Base-by-base conservation (phyloP, 2,888 invertebrate species). In the Tanytarsus gracilentus region DNA sequence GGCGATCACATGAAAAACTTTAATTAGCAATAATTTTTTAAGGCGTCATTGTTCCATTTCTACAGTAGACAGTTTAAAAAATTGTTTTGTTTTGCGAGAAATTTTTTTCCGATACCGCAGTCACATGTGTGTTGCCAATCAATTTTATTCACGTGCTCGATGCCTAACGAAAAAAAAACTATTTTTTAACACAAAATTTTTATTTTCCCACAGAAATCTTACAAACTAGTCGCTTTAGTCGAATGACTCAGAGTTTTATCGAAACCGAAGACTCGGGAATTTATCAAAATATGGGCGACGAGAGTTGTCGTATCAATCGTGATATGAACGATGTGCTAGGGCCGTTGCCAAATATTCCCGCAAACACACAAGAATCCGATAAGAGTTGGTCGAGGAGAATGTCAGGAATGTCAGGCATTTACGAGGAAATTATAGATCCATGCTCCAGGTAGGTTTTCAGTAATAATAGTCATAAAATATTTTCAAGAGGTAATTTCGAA, bases 401-500 rank as follows among this genome's bases (percentile, higher is more conserved):
- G 4, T 69, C 70, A 8, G 69, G 70, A 2, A 67, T 69, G 29
- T 74, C 74, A 0, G 74, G 71, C 11, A 74, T 74, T 14, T 74
- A 74, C 62, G 75, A 74, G 62, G 73, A 74, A 62, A 74, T 74
- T 30, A 67, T 68, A 6, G 72, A 72, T 61, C 39, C 55, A 4
- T 6, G 18, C 2, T 21, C 27, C n/a, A 26, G 62, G 70, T 23
- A 67, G 70, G 21, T 63, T 67, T 3, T 70, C 73, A 0, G 68
- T 72, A 1, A 67, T n/a, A n/a, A n/a, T n/a, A n/a, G n/a, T n/a
- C n/a, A 67, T 0, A 74, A 75, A 0, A 67, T 72, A 30, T 71
- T 71, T 0, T 74, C 74, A 1, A 74, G 73, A 3, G 36, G 36
- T 36, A 36, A 36, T 36, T 36, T n/a, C 36, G n/a, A 36, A 36